Conservation (phyloP, 2,797 vertebrate species). For the Cirrhinus mrigala region DNA sequence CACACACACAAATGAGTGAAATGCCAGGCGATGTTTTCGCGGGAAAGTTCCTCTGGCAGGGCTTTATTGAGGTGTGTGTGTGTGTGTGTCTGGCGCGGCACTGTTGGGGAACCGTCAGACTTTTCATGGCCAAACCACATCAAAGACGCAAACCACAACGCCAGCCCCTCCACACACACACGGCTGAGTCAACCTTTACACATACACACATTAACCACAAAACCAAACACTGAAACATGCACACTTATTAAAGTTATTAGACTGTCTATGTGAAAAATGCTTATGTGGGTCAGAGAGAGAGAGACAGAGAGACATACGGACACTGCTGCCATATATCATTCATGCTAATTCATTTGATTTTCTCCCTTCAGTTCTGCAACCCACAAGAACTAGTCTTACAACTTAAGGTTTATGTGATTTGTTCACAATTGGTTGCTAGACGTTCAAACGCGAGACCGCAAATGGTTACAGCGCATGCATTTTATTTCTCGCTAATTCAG, state of each 20-base stretch:
- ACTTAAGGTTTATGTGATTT: slow-evolving; percentile 22
- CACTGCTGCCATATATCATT: slow-evolving; percentile 70
- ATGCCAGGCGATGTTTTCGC: slow-evolving; percentile 21
- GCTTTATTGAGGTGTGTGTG: slow-evolving; percentile 34
- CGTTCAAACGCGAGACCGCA: neutral
- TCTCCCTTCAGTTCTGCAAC: slow-evolving; percentile 7
- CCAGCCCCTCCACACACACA: slow-evolving; percentile 51
- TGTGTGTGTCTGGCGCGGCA: slow-evolving; percentile 24
- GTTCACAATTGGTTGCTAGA: slow-evolving; percentile 15
- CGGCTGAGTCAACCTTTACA: slow-evolving; percentile 42
- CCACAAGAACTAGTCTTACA: slow-evolving; percentile 36
- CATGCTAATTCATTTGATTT: slow-evolving; percentile 10
- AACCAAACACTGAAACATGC: slow-evolving; percentile 57
- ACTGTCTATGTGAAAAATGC: slow-evolving; percentile 52
- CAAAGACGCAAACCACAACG: slow-evolving; percentile 64
- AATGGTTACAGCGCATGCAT: neutral
- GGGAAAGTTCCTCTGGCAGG: slow-evolving; percentile 44
- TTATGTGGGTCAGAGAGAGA: slow-evolving; percentile 36
- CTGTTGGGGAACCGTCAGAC: slow-evolving; percentile 46
- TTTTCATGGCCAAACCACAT: slow-evolving; percentile 75
- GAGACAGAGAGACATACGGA: slow-evolving; percentile 77
- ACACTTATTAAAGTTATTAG: slow-evolving; percentile 58
- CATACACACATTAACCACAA: slow-evolving; percentile 58
- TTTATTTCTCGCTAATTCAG: neutral
- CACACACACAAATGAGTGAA: slow-evolving; percentile 5